Evolutionary conservation across 1,140 invertebrate species (phyloP), one percentile per base, ranked within the genome.

Genomic region (Delia radicum): DNA sequence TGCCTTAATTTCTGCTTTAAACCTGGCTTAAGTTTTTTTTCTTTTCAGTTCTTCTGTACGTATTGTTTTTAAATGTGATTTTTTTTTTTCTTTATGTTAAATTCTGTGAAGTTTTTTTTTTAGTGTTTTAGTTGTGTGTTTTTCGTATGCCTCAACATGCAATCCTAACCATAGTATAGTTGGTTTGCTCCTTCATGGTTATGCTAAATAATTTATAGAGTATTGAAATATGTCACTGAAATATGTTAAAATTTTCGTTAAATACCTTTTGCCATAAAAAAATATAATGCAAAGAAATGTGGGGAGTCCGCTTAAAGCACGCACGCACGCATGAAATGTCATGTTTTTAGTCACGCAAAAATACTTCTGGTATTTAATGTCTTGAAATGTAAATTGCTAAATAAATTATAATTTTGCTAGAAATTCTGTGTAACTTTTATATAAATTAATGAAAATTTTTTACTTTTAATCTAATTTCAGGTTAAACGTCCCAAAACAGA

Each of bases 401-500:
- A 69, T 33, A 33, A 33, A 33, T 69, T 69, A 21, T 69, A 29
- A 37, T 69, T 33, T 61, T 28, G 13, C 28, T 13, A 5, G 31
- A 4, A 5, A 8, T 63, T 63, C 21, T 63, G 2, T 26, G 6
- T 10, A 28, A 33, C n/a, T 69, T 37, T 69, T 21, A 33, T 18
- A n/a, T n/a, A 67, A 29, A 55, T 10, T 28, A n/a, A 28, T 37
- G 24, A 48, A 18, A 10, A 10, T 48, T 73, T 27, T 48, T 73
- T 18, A 7, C n/a, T 73, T 73, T 27, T 48, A 24, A 65, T 74
- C 48, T 78, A 73, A 28, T 88, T 87, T 28, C 81, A 88, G 88
- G 88, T 88, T 81, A 88, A 88, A 86, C 85, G 88, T 82, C 85
- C 87, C 74, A 85, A 88, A 81, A 88, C 86, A 76, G 87, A 88